phyloP scores from a whole-genome alignment of 1,140 invertebrate species.

The Muscidifurax raptorellus region DNA sequence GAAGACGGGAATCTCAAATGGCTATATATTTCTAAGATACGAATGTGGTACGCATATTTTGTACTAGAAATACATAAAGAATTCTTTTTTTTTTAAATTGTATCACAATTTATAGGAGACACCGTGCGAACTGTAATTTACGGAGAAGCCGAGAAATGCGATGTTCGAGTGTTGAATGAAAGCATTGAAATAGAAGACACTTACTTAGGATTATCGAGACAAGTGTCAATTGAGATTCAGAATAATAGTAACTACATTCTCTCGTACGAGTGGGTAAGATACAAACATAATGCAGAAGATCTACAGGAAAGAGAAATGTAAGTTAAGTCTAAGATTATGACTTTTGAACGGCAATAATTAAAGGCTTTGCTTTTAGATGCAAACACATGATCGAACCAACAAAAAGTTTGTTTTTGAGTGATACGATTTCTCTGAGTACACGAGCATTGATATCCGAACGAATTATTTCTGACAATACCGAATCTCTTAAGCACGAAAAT shows the following conservation, averaged over 20 bases:
- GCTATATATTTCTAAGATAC: conserved; percentile 66
- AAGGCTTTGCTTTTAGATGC: neutral
- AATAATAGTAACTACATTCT: conserved; percentile 71
- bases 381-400: neutral
- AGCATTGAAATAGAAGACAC: conserved; percentile 70
- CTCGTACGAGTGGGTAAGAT: conserved; percentile 70
- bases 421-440: conserved; percentile 7
- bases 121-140: conserved; percentile 62
- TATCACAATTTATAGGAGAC: conserved; percentile 60
- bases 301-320: conserved; percentile 58
- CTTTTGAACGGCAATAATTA: neutral
- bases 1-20: conserved; percentile 58
- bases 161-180: conserved; percentile 62
- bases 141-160: conserved; percentile 61
- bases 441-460: conserved; percentile 62
- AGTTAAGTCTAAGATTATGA: neutral
- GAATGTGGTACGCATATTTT: conserved; percentile 65
- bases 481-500: conserved; percentile 56
- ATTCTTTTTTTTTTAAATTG: neutral
- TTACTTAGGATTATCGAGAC: conserved; percentile 69
- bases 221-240: conserved; percentile 64
- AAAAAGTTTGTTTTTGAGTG: neutral
- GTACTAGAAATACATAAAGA: neutral
- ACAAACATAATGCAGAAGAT: conserved; percentile 58
- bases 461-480: conserved; percentile 64